phyloP scores from a whole-genome alignment of 2,888 invertebrate genomes.

The Calephelis perditalis region DNA sequence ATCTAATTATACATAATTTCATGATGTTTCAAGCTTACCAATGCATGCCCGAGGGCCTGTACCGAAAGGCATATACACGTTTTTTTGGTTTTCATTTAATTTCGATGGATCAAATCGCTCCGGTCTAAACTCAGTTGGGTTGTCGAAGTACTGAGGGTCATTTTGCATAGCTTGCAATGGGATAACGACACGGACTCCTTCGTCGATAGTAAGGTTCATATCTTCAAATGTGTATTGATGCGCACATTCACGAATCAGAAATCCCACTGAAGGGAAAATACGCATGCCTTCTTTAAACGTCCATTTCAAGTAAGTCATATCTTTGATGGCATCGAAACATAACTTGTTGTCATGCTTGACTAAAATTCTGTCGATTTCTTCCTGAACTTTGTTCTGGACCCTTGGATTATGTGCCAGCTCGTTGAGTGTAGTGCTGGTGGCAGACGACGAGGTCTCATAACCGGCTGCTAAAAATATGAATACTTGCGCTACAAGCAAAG shows the following conservation, averaged over 20 bases:
- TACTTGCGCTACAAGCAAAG: conserved; percentile 30
- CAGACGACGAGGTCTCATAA: conserved; percentile 67
- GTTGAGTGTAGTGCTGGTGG: conserved; percentile 54
- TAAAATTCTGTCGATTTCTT: conserved; percentile 46
- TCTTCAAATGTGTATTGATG: conserved; percentile 27
- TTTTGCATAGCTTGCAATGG: conserved; percentile 46
- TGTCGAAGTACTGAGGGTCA: conserved; percentile 47
- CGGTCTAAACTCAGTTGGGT: conserved; percentile 46
- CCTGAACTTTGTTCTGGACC: conserved; percentile 45
- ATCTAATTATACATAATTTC: no score
- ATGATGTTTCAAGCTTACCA: no score
- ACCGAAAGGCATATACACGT: no score
- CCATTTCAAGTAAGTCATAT: conserved; percentile 56
- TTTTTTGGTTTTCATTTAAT: no score
- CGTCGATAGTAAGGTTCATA: conserved; percentile 29
- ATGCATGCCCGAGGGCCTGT: no score
- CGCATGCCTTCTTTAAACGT: conserved; percentile 53
- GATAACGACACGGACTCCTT: conserved; percentile 41
- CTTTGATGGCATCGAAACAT: conserved; percentile 50
- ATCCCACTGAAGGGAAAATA: conserved; percentile 54
- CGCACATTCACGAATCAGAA: conserved; percentile 34
- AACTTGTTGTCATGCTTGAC: conserved; percentile 40
- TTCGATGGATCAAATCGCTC: conserved; percentile 39
- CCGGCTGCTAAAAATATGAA: conserved; percentile 65
- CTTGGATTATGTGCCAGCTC: conserved; percentile 50